Base-by-base conservation (phyloP, 2,797 vertebrate genomes). In the Rhinatrema bivittatum region DNA sequence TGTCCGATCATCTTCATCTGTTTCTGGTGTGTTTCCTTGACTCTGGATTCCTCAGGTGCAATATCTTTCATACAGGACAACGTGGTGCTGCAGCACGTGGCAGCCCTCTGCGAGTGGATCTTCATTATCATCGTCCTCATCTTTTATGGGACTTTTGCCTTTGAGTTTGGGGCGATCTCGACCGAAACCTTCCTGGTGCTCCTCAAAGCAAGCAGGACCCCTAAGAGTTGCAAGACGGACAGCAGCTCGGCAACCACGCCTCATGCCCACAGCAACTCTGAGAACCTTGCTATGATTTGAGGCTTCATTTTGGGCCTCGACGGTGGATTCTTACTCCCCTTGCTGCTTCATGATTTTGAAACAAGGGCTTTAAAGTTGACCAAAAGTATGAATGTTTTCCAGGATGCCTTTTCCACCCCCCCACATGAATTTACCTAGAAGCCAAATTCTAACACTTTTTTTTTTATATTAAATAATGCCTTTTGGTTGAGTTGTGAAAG, bases 61-160 rank as follows among this genome's bases (percentile, higher is more conserved):
- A 84, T 74, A 5, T 85, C 87, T 66, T 86, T 89, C 4, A 72
- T 81, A 41, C 84, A 87, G 73, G 78, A 87, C 45, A 87, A 85
- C 58, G 83, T 73, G 14, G 47, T 56, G 40, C 66, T 89, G 53
- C 86, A 89, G 65, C 86, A 89, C 14, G 55, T 81, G 38, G 81
- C 86, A 1, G 85, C 86, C 60, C 81, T 89, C 39, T 86, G 85
- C 1, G 86, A 89, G 66, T 89, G 86, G 86, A 20, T 82, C 43
- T 89, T 85, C 65, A 87, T 84, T 54, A 75, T 76, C 30, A 71
- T 84, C 53, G 80, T 85, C 60, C 87, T 89, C 74, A 53, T 85
- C 34, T 89, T 86, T 65, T 86, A 84, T 5, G 84, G 86, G 40
- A 87, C 86, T 0, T 89, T 89, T 29, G 78, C 81, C 27, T 84